Base-by-base conservation (phyloP, 1,140 invertebrate genomes). In the Hylaeus volcanicus region DNA sequence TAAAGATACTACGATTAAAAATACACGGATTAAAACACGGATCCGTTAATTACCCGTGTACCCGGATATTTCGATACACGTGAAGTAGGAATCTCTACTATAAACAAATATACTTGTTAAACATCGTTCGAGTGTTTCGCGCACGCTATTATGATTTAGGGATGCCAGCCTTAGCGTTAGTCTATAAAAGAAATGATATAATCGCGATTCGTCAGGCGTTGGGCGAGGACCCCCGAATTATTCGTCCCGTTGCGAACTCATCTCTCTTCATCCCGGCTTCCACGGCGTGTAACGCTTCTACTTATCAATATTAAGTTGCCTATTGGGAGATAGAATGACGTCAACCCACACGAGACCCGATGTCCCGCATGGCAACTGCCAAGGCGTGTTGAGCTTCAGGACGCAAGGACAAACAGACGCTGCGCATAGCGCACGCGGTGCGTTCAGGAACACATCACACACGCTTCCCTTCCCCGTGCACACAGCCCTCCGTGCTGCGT, bases 261-360 rank as follows among this genome's bases (percentile, higher is more conserved):
- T 73, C 53, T 66, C 65, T 73, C 58, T 76, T 73, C n/a, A 70
- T 83, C 81, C 70, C 45, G 64, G 43, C 53, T 60, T 53, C 61
- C 60, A 64, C 64, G 58, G 69, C 79, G 71, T 71, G 76, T 85
- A 70, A 72, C 84, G 74, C 82, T 84, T 87, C 80, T 78, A 86
- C 85, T 92, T 91, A 91, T 92, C 88, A 91, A 91, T 89, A 90
- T 91, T 90, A 91, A 91, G 88, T 90, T 89, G 88, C 79, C 83
- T 81, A 82, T 86, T 78, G 83, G 81, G 86, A 90, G 90, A 91
- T 88, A 78, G 69, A 72, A 66, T 92, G 91, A 91, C 91, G 91
- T 91, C 90, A 92, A 64, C 81, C 70, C 68, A 75, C 79, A 75
- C 79, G 74, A 26, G 76, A 64, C 71, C 64, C 69, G 63, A 60